Conservation (phyloP, 2,888 invertebrate species). For the Blastobasis adustella region DNA sequence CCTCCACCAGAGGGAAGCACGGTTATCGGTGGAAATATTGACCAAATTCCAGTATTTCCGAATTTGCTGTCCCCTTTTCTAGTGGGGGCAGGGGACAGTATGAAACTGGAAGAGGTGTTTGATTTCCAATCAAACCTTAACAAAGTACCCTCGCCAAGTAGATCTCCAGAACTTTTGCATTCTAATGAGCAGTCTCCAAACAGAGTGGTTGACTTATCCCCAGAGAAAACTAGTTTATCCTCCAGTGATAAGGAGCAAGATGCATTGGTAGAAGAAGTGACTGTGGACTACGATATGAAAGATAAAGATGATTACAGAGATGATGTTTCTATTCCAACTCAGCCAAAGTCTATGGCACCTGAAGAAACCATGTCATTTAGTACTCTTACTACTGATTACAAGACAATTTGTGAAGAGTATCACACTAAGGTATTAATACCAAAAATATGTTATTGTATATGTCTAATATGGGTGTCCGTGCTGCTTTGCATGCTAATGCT, state of each 20-base stretch:
- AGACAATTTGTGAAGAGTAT: slow-evolving; percentile 81
- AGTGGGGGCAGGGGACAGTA: slow-evolving; percentile 40
- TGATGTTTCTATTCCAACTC: slow-evolving; percentile 28
- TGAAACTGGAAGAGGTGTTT: slow-evolving; percentile 45
- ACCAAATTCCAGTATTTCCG: slow-evolving; percentile 48
- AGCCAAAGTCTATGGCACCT: slow-evolving; percentile 49
- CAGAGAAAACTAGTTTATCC: slow-evolving; percentile 30
- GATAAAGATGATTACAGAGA: slow-evolving; percentile 33
- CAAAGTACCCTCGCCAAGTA: slow-evolving; percentile 23
- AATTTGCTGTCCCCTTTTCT: slow-evolving; percentile 57
- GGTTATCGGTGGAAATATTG: slow-evolving; percentile 37
- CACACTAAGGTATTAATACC: slow-evolving; percentile 77
- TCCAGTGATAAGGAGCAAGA: slow-evolving; percentile 48
- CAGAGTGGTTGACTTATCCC: slow-evolving; percentile 27
- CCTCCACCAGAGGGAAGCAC: slow-evolving; percentile 57
- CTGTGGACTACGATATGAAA: slow-evolving; percentile 41
- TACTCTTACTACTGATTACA: slow-evolving; percentile 81
- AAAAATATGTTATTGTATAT: slow-evolving; percentile 28
- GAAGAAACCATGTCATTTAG: slow-evolving; percentile 66
- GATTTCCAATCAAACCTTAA: slow-evolving; percentile 17
- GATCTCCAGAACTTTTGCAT: slow-evolving; percentile 17
- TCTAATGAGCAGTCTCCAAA: slow-evolving; percentile 26
- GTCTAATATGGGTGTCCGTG: slow-evolving; percentile 19
- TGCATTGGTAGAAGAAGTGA: slow-evolving; percentile 57
- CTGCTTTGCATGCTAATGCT: slow-evolving; percentile 25